Base-by-base conservation (phyloP, 1,140 invertebrate species). In the Bombus superbus region DNA sequence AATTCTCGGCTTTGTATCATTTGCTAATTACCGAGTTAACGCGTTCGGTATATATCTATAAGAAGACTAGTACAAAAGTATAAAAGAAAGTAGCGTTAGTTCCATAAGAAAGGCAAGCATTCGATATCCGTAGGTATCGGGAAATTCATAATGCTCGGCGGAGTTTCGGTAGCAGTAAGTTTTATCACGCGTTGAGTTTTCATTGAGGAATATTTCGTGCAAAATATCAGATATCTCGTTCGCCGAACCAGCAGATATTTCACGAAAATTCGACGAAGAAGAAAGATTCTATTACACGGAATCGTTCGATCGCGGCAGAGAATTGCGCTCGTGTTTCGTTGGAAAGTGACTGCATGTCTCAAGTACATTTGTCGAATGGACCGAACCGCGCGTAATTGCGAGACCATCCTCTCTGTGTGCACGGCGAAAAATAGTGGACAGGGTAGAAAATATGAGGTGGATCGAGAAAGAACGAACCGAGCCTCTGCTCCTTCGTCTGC, bases 291-390 rank as follows among this genome's bases (percentile, higher is more conserved):
- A 74, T 82, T 82, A 74, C 53, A 57, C 22, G 22, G 71, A 73
- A 40, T 35, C n/a, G 80, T 38, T 73, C 68, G 25, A 62, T 72
- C 22, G 80, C 18, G 22, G 2, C 0, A 4, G 1, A 25, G 40
- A 59, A 57, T 53, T 57, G 42, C 57, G 53, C 74, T 82, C 71
- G 53, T 73, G 38, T 73, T 75, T 40, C 72, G 81, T 35, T 57
- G 25, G 28, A 13, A n/a, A 35, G 73, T 35, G 59, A 28, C 81
- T 57, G 59, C 81, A 72, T 82, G 81, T 32, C 32, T 18, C 57
- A n/a, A 35, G 68, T 74, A 73, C 80, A 18, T 82, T 82, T 47
- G 71, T 66, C 71, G 69, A 82, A 74, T 47, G 25, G 38, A 35
- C 79, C 79, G 15, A 57, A 32, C 66, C 42, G 38, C 40, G 32